Percentiles rank a stretch among this genome's conserved stretches.
phyloP scores from a whole-genome alignment of 2,113 vertebrate genomes.

The Tetrao urogallus region DNA sequence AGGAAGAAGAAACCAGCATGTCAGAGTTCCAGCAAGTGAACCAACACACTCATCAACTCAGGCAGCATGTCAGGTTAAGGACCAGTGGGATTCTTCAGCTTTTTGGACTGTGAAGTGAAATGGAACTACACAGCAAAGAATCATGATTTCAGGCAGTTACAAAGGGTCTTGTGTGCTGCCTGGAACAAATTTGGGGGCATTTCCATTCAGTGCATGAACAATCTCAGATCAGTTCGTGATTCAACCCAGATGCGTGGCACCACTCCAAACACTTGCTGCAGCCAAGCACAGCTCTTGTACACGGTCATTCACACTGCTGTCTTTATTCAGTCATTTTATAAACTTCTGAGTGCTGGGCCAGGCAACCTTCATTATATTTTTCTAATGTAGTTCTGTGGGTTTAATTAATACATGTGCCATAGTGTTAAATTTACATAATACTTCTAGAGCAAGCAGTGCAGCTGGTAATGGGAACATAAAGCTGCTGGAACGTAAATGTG shows the following conservation, averaged over 20 bases:
- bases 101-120: background rate
- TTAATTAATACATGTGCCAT: background rate
- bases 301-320: accelerated
- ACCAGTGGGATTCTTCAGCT: background rate
- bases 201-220: background rate
- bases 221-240: background rate
- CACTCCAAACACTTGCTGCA: background rate
- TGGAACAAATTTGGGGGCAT: background rate
- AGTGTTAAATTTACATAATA: background rate
- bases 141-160: background rate
- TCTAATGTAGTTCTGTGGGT: background rate
- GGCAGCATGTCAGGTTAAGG: accelerated
- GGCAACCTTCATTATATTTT: background rate
- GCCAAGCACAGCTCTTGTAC: background rate
- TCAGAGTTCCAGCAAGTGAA: background rate
- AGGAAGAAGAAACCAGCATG: background rate
- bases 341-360: background rate
- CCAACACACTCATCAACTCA: background rate
- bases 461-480: slow-evolving; percentile 18
- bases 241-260: background rate
- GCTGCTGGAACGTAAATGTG: background rate
- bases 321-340: background rate
- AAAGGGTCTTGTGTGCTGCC: accelerated
- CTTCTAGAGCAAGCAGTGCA: background rate
- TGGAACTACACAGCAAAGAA: background rate